Conservation (phyloP, 2,888 invertebrate genomes). For the Amiota minor region DNA sequence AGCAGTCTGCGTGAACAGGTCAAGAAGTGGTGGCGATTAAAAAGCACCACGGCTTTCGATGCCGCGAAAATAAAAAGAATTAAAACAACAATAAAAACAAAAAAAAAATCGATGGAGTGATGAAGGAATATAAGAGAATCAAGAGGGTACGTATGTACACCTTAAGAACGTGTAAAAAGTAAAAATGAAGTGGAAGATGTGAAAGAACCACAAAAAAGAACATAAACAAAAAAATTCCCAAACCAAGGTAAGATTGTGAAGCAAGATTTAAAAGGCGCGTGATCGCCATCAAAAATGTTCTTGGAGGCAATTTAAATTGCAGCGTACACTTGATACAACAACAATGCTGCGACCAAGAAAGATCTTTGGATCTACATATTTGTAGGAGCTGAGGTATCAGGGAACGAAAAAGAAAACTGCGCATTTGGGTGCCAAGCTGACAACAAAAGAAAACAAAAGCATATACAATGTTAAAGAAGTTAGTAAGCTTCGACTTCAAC, state of each 20-base stretch:
- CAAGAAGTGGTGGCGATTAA: slow-evolving; percentile 25
- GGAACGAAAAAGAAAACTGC: neutral
- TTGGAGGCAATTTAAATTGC: slow-evolving; percentile 69
- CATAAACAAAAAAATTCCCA: slow-evolving; percentile 14
- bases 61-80: neutral
- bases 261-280: slow-evolving; percentile 63
- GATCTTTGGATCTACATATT: neutral
- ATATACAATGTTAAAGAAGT: no score
- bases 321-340: slow-evolving; percentile 40
- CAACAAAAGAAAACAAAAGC: no score
- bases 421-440: no score
- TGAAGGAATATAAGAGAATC: slow-evolving; percentile 33
- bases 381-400: slow-evolving; percentile 14
- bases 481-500: no score
- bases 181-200: slow-evolving; percentile 45
- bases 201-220: slow-evolving; percentile 41
- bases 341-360: neutral
- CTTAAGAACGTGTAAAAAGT: slow-evolving; percentile 55
- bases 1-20: neutral
- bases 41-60: neutral
- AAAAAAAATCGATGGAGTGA: slow-evolving; percentile 31
- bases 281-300: slow-evolving; percentile 68
- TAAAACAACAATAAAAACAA: neutral
- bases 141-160: slow-evolving; percentile 34
- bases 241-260: slow-evolving; percentile 50